Evolutionary conservation across 2,113 vertebrate genomes (phyloP).

Genomic region (Pholis gunnellus): DNA sequence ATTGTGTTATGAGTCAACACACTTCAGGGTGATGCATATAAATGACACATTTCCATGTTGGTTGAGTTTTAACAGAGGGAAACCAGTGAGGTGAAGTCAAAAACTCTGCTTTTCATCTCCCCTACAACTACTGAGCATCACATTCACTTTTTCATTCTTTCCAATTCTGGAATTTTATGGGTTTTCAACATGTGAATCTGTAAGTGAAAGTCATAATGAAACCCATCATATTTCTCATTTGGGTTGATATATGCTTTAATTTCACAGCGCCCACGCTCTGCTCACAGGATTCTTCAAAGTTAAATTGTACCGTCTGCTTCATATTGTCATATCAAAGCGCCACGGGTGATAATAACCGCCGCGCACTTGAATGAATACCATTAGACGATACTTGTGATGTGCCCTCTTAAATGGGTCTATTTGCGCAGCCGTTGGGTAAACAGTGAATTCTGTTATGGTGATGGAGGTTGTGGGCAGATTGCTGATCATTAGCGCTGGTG

Average conservation of each 20-base stretch:
- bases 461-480: constrained; percentile 18
- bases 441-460: constrained; percentile 6
- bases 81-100: background rate
- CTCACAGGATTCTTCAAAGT: constrained; percentile 11
- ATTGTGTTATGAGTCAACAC: constrained; percentile 2
- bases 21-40: background rate
- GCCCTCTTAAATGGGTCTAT: constrained; percentile 34
- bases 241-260: constrained; percentile 35
- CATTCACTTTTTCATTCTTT: constrained; percentile 10
- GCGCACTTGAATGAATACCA: constrained; percentile 8
- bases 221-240: constrained; percentile 24
- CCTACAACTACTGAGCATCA: background rate
- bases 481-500: constrained; percentile 31
- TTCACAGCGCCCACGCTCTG: background rate
- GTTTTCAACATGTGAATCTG: background rate
- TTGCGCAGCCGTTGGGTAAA: constrained; percentile 31
- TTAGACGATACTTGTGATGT: constrained; percentile 1
- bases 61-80: constrained; percentile 10
- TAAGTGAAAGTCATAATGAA: constrained; percentile 10
- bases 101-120: background rate
- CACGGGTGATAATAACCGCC: background rate
- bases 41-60: background rate
- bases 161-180: background rate
- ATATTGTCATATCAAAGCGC: constrained; percentile 18
- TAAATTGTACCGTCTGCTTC: constrained; percentile 15